Percentiles rank a stretch among this genome's conserved stretches.
Evolutionary conservation across 2,797 vertebrate genomes (phyloP).

Genomic region (Melanotaenia nigrans): DNA sequence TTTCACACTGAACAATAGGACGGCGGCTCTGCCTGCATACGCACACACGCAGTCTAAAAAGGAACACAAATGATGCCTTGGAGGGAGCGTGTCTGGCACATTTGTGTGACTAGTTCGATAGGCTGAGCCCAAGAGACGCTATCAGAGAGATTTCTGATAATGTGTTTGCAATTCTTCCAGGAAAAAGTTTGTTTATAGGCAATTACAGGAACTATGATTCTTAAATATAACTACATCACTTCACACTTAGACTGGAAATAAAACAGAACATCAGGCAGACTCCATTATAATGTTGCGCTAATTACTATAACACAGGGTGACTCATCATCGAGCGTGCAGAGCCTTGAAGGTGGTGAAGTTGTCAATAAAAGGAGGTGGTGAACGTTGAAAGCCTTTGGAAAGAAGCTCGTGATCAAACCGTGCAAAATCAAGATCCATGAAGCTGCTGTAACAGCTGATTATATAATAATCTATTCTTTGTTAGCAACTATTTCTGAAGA

Average conservation of each 20-base stretch:
- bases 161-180: slow-evolving; percentile 49
- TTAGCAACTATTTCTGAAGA: neutral
- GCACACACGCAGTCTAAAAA: slow-evolving; percentile 17
- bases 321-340: slow-evolving; percentile 38
- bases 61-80: slow-evolving; percentile 30
- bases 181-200: slow-evolving; percentile 21
- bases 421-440: slow-evolving; percentile 11
- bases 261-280: slow-evolving; percentile 22
- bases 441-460: slow-evolving; percentile 6
- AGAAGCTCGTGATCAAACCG: slow-evolving; percentile 2
- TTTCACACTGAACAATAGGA: slow-evolving; percentile 52
- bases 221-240: slow-evolving; percentile 27
- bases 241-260: slow-evolving; percentile 9
- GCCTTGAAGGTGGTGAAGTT: slow-evolving; percentile 37
- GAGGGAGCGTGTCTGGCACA: slow-evolving; percentile 19
- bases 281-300: slow-evolving; percentile 35
- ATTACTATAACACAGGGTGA: slow-evolving; percentile 49
- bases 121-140: slow-evolving; percentile 19
- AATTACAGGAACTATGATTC: slow-evolving; percentile 36
- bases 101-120: slow-evolving; percentile 44
- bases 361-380: slow-evolving; percentile 30
- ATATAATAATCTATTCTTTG: neutral
- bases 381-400: slow-evolving; percentile 19
- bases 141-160: slow-evolving; percentile 32
- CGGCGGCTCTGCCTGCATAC: slow-evolving; percentile 30